Conservation (phyloP, 2,113 vertebrate genomes). For the Sinocyclocheilus anshuiensis region DNA sequence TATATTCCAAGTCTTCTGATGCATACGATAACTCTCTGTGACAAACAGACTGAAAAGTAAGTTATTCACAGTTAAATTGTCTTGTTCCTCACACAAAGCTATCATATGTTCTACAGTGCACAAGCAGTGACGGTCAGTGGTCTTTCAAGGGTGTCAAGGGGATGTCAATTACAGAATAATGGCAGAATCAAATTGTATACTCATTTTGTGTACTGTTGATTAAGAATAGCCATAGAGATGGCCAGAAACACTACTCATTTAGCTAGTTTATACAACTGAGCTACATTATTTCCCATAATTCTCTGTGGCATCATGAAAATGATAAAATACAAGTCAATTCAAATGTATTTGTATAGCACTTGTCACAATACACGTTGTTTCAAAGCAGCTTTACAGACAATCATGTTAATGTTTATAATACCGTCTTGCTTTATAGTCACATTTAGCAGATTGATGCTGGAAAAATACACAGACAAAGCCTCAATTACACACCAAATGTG, state of each 20-base stretch:
- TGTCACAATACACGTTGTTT: neutral
- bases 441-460: neutral
- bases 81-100: too few species aligned
- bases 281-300: neutral
- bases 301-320: neutral
- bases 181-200: too few species aligned
- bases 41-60: neutral
- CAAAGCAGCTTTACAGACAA: neutral
- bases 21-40: neutral
- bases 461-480: neutral
- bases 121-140: too few species aligned
- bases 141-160: too few species aligned
- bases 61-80: too few species aligned
- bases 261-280: neutral
- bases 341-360: neutral
- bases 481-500: neutral
- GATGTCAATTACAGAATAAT: too few species aligned
- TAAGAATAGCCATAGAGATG: neutral
- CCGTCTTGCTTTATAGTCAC: neutral
- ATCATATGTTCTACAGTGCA: too few species aligned
- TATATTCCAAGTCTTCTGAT: neutral
- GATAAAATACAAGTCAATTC: neutral
- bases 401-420: neutral
- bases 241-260: neutral
- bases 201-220: neutral